Conservation (phyloP, 1,140 invertebrate genomes). For the Saccostrea cuccullata region DNA sequence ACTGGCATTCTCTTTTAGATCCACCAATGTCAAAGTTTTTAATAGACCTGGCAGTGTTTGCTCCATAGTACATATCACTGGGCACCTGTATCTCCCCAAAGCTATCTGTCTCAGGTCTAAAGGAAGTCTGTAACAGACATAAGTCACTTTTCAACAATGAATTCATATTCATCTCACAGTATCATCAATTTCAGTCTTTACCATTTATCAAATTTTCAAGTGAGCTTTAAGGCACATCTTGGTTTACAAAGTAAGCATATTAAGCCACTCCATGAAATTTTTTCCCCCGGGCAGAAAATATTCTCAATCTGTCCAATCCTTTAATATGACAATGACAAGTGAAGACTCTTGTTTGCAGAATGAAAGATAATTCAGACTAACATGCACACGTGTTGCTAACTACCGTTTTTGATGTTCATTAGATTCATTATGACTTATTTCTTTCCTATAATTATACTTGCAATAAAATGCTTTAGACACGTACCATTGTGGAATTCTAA, state of each 20-base stretch:
- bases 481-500: not conserved
- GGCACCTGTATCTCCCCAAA: slow-evolving; percentile 97
- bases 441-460: too few relatives aligned
- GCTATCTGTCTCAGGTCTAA: slow-evolving; percentile 90
- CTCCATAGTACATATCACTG: slow-evolving; percentile 96
- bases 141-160: not conserved
- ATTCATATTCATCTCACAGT: not conserved
- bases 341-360: not conserved
- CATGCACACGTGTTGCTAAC: not conserved
- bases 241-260: too few relatives aligned
- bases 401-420: not conserved
- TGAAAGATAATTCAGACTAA: not conserved
- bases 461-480: not conserved
- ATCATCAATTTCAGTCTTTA: not conserved
- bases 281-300: too few relatives aligned
- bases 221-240: too few relatives aligned
- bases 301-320: too few relatives aligned
- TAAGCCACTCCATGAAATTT: too few relatives aligned
- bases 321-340: too few relatives aligned
- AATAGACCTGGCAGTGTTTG: slow-evolving; percentile 94
- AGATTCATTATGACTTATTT: not conserved
- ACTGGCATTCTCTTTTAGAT: slow-evolving; percentile 93
- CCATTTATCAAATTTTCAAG: too few relatives aligned
- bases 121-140: slow-evolving; percentile 46
- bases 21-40: slow-evolving; percentile 99